Conservation (phyloP, 2,113 vertebrate species). For the Otocyon megalotis region DNA sequence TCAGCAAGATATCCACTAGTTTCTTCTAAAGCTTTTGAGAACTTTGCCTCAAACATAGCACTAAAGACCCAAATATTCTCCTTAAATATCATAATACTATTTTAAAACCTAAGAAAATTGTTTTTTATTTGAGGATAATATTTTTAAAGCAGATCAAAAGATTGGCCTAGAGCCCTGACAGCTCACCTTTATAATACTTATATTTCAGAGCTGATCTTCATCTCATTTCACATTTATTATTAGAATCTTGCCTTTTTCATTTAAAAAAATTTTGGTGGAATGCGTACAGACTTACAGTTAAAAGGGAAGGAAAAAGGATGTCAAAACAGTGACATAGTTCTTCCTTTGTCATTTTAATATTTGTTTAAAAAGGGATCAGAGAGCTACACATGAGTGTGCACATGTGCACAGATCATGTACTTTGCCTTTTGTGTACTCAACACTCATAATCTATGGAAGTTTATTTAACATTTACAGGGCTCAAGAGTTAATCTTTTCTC, state of each 20-base stretch:
- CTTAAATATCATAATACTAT: constrained; percentile 58
- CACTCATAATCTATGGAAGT: background rate
- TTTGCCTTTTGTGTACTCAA: background rate
- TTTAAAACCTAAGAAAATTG: constrained; percentile 50
- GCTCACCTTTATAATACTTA: background rate
- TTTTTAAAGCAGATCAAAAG: constrained; percentile 67
- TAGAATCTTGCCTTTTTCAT: constrained; percentile 26
- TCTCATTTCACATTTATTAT: background rate
- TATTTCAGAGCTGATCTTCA: background rate
- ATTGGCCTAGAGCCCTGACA: background rate
- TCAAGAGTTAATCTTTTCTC: background rate
- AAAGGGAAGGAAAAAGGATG: background rate
- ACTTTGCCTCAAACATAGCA: constrained; percentile 17
- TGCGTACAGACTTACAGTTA: background rate
- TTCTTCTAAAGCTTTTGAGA: constrained; percentile 57
- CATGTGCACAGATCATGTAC: fast-evolving
- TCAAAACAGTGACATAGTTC: background rate
- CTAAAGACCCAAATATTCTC: constrained; percentile 41
- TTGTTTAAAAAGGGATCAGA: background rate
- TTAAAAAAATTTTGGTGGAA: constrained; percentile 17
- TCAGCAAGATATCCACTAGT: constrained; percentile 17
- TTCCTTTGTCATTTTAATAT: constrained; percentile 13
- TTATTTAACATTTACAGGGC: background rate
- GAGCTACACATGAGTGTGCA: too few relatives aligned
- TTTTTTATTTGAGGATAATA: constrained; percentile 54